Evolutionary conservation across 2,113 vertebrate species (phyloP).

Genomic region (Bubo scandiacus): DNA sequence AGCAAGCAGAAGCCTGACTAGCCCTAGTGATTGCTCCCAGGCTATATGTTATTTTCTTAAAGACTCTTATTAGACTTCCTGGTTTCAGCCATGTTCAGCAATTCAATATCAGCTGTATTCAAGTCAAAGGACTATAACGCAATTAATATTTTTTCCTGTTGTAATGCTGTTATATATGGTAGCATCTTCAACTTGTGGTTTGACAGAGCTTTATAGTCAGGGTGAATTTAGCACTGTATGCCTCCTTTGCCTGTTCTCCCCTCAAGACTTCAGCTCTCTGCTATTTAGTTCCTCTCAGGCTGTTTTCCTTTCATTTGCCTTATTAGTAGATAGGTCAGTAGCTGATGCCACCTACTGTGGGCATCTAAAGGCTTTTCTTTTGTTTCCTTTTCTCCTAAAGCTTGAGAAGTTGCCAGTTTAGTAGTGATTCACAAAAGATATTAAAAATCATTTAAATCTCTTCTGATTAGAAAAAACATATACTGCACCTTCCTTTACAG

Average conservation of each 20-base stretch:
- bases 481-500: not conserved
- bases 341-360: slow-evolving; percentile 72
- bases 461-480: not conserved
- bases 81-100: not conserved
- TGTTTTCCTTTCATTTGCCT: slow-evolving; percentile 73
- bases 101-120: slow-evolving; percentile 14
- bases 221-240: slow-evolving; percentile 37
- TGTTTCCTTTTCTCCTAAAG: slow-evolving; percentile 48
- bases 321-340: slow-evolving; percentile 72
- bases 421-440: slow-evolving; percentile 42
- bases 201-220: slow-evolving; percentile 54
- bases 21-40: not conserved
- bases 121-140: slow-evolving; percentile 6
- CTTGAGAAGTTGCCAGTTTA: slow-evolving; percentile 56
- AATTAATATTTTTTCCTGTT: slow-evolving; percentile 18
- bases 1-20: not conserved
- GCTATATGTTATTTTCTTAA: not conserved
- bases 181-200: slow-evolving; percentile 48
- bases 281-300: slow-evolving; percentile 65
- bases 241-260: slow-evolving; percentile 33
- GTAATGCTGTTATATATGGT: not conserved
- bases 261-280: slow-evolving; percentile 34
- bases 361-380: slow-evolving; percentile 68
- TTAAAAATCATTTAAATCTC: slow-evolving; percentile 38
- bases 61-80: not conserved